Conservation (phyloP, 1,140 invertebrate genomes). For the Pristionchus pacificus region DNA sequence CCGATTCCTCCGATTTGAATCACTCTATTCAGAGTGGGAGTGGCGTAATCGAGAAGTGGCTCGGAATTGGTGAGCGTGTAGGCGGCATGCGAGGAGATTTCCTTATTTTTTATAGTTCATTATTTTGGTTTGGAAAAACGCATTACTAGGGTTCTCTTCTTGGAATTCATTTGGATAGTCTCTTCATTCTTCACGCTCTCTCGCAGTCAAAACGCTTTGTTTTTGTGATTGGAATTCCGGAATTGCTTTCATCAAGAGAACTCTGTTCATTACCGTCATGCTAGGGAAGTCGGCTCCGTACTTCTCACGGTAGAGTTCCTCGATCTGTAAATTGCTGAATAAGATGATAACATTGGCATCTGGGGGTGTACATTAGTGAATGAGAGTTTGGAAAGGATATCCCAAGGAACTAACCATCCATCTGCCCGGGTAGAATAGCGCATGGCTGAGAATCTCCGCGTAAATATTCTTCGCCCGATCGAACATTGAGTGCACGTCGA, state of each 20-base stretch:
- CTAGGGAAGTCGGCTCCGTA: background rate
- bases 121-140: background rate
- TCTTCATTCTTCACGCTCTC: background rate
- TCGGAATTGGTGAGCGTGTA: background rate
- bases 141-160: background rate
- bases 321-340: background rate
- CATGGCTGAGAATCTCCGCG: background rate
- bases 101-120: background rate
- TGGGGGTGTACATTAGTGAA: too few relatives aligned
- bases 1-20: background rate
- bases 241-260: background rate
- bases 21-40: background rate
- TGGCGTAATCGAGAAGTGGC: background rate
- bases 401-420: too few relatives aligned
- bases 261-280: too few relatives aligned
- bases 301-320: background rate
- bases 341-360: background rate
- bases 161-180: background rate
- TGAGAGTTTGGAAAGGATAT: too few relatives aligned
- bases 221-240: background rate
- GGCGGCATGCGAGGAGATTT: background rate
- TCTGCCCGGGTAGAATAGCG: too few relatives aligned
- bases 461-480: background rate
- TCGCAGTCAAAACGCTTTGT: background rate
- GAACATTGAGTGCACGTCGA: background rate